Conservation (phyloP, 2,888 invertebrate species). For the Trimorus sp. region DNA sequence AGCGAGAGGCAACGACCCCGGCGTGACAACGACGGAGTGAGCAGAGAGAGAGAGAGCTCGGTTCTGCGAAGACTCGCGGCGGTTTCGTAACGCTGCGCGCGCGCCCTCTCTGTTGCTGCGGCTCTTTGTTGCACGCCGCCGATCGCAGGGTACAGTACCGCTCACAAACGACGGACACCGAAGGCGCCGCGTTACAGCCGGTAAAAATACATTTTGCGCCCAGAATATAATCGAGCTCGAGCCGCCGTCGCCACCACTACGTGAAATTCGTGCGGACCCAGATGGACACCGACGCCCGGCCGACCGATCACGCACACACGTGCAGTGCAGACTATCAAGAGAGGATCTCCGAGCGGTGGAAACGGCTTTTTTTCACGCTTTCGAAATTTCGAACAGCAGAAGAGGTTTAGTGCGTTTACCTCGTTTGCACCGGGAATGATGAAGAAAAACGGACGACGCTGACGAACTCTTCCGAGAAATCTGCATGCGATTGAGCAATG, state of each 20-base stretch:
- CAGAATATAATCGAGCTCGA: slow-evolving; percentile 75
- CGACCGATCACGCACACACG: not conserved
- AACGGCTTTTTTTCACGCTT: too few species aligned
- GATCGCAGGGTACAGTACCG: slow-evolving; percentile 52
- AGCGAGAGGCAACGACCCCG: slow-evolving; percentile 65
- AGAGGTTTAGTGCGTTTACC: too few species aligned
- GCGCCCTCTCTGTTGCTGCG: slow-evolving; percentile 41
- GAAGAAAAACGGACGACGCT: too few species aligned
- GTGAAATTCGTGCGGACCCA: slow-evolving; percentile 28
- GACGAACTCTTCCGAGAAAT: too few species aligned
- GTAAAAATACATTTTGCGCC: slow-evolving; percentile 77
- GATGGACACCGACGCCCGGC: not conserved
- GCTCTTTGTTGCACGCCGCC: slow-evolving; percentile 55
- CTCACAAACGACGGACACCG: slow-evolving; percentile 59
- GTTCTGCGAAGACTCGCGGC: slow-evolving; percentile 68
- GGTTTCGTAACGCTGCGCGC: slow-evolving; percentile 75
- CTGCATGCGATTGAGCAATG: too few species aligned
- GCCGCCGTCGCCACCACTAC: not conserved
- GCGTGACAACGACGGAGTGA: slow-evolving; percentile 27
- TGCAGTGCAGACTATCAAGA: too few species aligned
- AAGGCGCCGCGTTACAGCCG: slow-evolving; percentile 64
- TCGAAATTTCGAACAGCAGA: too few species aligned
- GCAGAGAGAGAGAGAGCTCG: slow-evolving; percentile 51
- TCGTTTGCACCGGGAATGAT: too few species aligned
- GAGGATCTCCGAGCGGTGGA: too few species aligned